Base-by-base conservation (phyloP, 1,140 invertebrate genomes). In the Caerostris darwini region DNA sequence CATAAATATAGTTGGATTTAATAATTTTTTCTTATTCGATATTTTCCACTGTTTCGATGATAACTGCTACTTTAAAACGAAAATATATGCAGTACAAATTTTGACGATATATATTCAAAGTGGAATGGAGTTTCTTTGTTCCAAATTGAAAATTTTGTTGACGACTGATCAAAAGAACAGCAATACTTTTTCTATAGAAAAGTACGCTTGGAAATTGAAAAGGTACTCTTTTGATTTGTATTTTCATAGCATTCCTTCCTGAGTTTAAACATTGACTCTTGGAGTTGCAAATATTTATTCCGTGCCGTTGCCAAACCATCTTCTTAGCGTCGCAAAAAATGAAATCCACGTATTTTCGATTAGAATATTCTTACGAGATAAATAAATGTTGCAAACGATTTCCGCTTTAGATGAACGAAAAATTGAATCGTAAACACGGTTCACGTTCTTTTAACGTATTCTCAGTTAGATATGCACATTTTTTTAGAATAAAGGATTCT, bases 341-440 rank as follows among this genome's bases (percentile, higher is more conserved):
- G 6, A 77, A 53, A 77, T 53, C 50, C 7, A 4, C 53, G 7
- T 34, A 1, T 50, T 77, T 34, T 8, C 7, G 50, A 2, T 53
- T 50, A 77, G 71, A 77, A 50, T 53, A 77, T 5, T 77, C 34
- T 77, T 77, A 77, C 3, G 34, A 50, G 71, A 8, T 50, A 53
- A 77, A 77, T 77, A 77, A 77, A 77, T 77, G 71, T 77, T 53
- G 71, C 71, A 53, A 77, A 50, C 71, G 71, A 77, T 77, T 77
- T 77, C 50, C 71, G 71, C 34, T 77, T 50, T 77, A 1, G 7
- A 50, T 50, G 53, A 12, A 77, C 34, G 34, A 77, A 50, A 77
- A 77, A 77, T 50, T 53, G 71, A 77, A 77, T 8, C 12, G 71
- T 50, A 77, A 77, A 77, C 71, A 77, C 5, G 8, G 3, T 12